Evolutionary conservation across 2,797 vertebrate species (phyloP), one percentile per base, ranked within the genome.

Genomic region (Euthynnus affinis): DNA sequence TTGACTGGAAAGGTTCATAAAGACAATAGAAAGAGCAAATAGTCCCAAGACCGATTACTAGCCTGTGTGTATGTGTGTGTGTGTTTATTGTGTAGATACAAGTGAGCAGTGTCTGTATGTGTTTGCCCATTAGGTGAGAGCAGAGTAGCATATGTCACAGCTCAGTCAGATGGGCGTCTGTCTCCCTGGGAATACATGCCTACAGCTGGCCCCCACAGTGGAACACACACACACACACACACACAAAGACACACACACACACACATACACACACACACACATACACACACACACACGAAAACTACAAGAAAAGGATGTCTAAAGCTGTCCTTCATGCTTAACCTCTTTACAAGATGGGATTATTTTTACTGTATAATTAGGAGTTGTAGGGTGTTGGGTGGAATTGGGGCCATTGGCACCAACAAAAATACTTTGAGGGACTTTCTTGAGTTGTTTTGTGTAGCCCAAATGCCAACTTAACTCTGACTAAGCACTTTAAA

Each of bases 71-170:
- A 8, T 70, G 59, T 56, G 48, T 65, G 62, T 20, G 17, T 55
- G 37, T 73, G 69, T 60, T 76, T 20, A n/a, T 56, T 82, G 57
- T 74, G 46, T 25, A 20, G 40, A 42, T 46, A 87, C 80, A 86
- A 79, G 74, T 69, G 82, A 83, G 71, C 79, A 80, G 81, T 78
- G 81, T 87, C 56, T 82, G 65, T 73, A 53, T 74, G 72, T 81
- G 80, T 66, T 74, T 76, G 85, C 83, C 88, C 87, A 88, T 91
- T 89, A 87, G 49, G 85, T 67, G 55, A 78, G 60, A 76, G 84
- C 66, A 78, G 60, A 76, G 84, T 62, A 90, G 87, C 94, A 93
- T 95, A 94, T 94, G 93, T 87, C 83, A 78, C 66, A 75, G 86
- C 88, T 92, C 87, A 88, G 88, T 90, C 89, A 92, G 89, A 92